Base-by-base conservation (phyloP, 2,888 invertebrate genomes). In the Pandemis corylana region DNA sequence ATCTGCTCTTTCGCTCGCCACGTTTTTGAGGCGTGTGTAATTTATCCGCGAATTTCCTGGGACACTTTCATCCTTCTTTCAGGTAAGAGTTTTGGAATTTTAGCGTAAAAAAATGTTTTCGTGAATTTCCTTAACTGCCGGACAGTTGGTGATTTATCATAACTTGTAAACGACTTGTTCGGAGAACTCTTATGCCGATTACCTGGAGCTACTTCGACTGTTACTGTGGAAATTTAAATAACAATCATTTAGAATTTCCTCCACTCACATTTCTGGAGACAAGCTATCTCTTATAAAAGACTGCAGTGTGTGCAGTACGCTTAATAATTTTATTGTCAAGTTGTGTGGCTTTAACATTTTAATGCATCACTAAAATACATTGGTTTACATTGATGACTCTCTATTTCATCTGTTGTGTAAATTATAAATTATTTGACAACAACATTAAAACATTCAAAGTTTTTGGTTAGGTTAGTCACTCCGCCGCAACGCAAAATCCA, bases 21-120 rank as follows among this genome's bases (percentile, higher is more conserved):
- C 83, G 87, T 89, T 90, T 90, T 89, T 89, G 85, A 87, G 85
- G 86, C 83, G 78, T 83, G 81, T 84, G 87, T 90, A 88, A 90
- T 90, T 90, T 90, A 89, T 90, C 87, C 88, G 85, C 87, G 89
- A 87, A 88, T 89, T 88, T 88, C 85, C 84, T 80, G 82, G 83
- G 87, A 89, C 88, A 88, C 84, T 89, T 89, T 89, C 88, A 89
- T 89, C 85, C 86, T 86, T 85, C 83, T 81, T 80, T 78, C 79
- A 76, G 79, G 81, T 81, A 78, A 78, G 80, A 80, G 81, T 82
- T 83, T 79, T 70, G 76, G 77, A 65, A 67, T 74, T 78, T 67
- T 36, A 44, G 66, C 65, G 66, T 66, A 36, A 72, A 72, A 67
- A 62, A 77, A 76, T 81, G 80, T 82, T 83, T 83, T 83, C 79